A percentile compares a stretch with the other conserved stretches of the same genome.
Conservation (phyloP, 2,797 vertebrate species). For the Phoxinus dragarum region DNA sequence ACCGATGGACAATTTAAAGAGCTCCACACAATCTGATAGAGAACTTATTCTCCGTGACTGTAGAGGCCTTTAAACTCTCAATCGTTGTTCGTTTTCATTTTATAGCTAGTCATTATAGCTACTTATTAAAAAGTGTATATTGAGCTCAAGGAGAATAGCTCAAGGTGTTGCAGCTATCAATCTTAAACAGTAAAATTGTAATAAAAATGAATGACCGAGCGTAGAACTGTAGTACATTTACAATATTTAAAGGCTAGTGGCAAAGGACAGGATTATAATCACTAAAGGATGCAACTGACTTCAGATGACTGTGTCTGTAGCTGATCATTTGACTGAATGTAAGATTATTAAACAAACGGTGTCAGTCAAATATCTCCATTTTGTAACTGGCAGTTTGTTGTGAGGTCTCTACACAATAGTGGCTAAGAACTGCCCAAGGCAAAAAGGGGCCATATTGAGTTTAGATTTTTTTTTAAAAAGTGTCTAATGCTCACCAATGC, state of each 20-base stretch:
- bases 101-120: neutral
- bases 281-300: neutral
- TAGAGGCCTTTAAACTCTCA: neutral
- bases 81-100: neutral
- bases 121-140: neutral
- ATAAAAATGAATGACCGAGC: neutral
- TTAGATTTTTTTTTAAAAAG: neutral
- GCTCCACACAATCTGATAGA: neutral
- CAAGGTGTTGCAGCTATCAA: no score
- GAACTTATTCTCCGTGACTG: neutral
- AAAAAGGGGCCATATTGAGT: neutral
- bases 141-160: neutral
- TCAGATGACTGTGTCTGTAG: neutral
- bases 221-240: neutral
- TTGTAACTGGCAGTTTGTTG: neutral
- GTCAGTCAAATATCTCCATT: neutral
- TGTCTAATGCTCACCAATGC: no score
- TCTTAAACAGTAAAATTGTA: neutral
- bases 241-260: neutral
- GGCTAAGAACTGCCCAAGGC: neutral
- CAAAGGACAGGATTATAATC: neutral
- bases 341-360: neutral
- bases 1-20: conserved; percentile 30
- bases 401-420: neutral
- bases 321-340: neutral